Percentiles rank a stretch among this genome's conserved stretches.
Conservation (phyloP, 2,797 vertebrate species). For the Rhyacichthys aspro region DNA sequence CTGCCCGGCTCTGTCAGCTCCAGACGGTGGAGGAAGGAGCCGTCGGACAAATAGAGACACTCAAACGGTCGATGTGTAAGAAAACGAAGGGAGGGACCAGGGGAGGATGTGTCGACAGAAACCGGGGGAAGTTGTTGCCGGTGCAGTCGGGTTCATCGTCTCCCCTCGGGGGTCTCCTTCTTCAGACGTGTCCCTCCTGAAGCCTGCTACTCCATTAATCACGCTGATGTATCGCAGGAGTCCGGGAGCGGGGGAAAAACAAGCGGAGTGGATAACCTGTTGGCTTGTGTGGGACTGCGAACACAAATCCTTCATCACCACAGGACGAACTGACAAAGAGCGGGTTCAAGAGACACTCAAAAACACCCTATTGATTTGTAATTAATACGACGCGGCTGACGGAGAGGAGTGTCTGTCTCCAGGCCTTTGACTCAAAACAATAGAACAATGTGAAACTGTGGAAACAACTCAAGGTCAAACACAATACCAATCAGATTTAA, state of each 20-base stretch:
- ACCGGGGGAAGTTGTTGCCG: background rate
- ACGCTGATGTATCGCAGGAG: constrained; percentile 66
- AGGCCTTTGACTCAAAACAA: too few relatives aligned
- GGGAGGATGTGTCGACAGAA: background rate
- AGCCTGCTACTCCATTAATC: constrained; percentile 73
- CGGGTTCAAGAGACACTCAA: too few relatives aligned
- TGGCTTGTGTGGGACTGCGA: constrained; percentile 29
- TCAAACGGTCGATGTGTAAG: too few relatives aligned
- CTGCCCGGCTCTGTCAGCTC: too few relatives aligned
- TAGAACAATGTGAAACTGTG: too few relatives aligned
- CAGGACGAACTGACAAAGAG: constrained; percentile 1
- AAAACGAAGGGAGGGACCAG: background rate
- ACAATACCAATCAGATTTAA: too few relatives aligned
- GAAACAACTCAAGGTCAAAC: too few relatives aligned
- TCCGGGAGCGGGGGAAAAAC: constrained; percentile 61
- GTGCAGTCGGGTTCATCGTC: constrained; percentile 44
- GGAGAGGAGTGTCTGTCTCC: too few relatives aligned
- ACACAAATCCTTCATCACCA: constrained; percentile 24
- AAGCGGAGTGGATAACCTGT: constrained; percentile 64
- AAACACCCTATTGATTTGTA: too few relatives aligned
- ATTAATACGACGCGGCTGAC: too few relatives aligned
- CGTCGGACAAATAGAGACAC: too few relatives aligned
- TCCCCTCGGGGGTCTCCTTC: constrained; percentile 54
- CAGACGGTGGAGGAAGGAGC: background rate
- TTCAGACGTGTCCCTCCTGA: constrained; percentile 53